A percentile compares a stretch with the other conserved stretches of the same genome.
These are phyloP conservation scores for Erebia palarica DNA, from an alignment of 2,888 invertebrate species.

Conservation along the genomic window DNA sequence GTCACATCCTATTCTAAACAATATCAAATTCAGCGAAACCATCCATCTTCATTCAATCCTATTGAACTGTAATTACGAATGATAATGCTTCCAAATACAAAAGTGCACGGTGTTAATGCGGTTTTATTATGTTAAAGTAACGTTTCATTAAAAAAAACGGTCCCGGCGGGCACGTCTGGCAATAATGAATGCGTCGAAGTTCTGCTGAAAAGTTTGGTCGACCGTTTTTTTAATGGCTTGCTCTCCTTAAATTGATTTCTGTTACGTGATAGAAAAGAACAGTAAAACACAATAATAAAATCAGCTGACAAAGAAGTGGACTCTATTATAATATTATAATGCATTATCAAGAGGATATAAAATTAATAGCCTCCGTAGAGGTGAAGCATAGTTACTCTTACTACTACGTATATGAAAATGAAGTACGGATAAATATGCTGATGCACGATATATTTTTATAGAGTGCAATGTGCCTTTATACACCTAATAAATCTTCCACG, in stretches of 20 bases:
- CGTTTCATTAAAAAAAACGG: constrained; percentile 72
- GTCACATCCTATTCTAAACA: constrained; percentile 33
- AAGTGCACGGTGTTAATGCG: constrained; percentile 50
- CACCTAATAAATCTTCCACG: constrained; percentile 35
- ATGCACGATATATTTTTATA: constrained; percentile 35
- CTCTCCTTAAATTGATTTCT: constrained; percentile 59
- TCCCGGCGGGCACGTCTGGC: constrained; percentile 63
- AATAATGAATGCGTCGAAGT: constrained; percentile 69
- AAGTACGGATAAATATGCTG: constrained; percentile 27
- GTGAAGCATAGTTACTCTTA: constrained; percentile 15
- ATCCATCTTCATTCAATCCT: constrained; percentile 39
- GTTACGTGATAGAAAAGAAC: constrained; percentile 64
- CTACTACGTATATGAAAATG: constrained; percentile 26
- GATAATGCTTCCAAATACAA: constrained; percentile 38
- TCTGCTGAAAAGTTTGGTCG: constrained; percentile 68
- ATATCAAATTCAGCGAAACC: constrained; percentile 27
- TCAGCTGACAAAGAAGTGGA: constrained; percentile 49
- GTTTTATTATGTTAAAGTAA: constrained; percentile 55
- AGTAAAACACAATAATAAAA: constrained; percentile 62
- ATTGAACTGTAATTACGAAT: constrained; percentile 40
- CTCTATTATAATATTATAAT: constrained; percentile 34
- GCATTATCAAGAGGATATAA: constrained; percentile 36
- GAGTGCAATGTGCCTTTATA: constrained; percentile 29
- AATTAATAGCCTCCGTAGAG: constrained; percentile 34
- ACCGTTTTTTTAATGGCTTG: constrained; percentile 62